Conservation (phyloP, 2,113 vertebrate species). For the Ptilorrhoa leucosticta region DNA sequence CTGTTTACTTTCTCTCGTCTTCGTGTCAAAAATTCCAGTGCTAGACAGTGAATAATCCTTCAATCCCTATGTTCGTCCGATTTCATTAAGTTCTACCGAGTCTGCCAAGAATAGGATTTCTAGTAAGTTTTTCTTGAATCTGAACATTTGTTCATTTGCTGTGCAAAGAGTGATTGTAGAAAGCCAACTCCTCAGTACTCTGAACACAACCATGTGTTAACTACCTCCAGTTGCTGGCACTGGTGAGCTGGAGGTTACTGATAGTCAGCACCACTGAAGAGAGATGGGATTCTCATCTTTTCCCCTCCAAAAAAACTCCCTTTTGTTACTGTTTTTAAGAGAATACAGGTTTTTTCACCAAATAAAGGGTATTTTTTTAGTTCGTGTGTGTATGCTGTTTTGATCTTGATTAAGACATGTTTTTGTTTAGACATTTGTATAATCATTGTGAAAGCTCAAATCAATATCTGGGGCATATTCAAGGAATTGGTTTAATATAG, state of each 20-base stretch:
- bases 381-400: neutral
- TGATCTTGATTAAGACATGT: neutral
- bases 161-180: neutral
- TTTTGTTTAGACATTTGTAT: neutral
- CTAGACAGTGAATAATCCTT: constrained; percentile 34
- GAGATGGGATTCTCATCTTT: neutral
- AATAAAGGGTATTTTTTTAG: neutral
- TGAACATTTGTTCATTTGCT: neutral
- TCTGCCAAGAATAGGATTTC: neutral
- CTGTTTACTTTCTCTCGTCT: constrained; percentile 51
- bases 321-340: neutral
- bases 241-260: neutral
- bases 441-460: neutral
- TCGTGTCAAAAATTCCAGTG: constrained; percentile 46
- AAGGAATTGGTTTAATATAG: neutral
- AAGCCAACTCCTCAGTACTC: neutral
- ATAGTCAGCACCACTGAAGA: neutral
- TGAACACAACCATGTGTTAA: neutral
- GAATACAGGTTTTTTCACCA: neutral
- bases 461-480: neutral
- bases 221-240: neutral
- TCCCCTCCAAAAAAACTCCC: neutral
- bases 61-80: neutral
- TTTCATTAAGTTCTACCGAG: neutral
- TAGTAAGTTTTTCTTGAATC: neutral